phyloP scores from a whole-genome alignment of 37 sponge, comb jelly and placozoan species.

The Aplysina aerophoba region DNA sequence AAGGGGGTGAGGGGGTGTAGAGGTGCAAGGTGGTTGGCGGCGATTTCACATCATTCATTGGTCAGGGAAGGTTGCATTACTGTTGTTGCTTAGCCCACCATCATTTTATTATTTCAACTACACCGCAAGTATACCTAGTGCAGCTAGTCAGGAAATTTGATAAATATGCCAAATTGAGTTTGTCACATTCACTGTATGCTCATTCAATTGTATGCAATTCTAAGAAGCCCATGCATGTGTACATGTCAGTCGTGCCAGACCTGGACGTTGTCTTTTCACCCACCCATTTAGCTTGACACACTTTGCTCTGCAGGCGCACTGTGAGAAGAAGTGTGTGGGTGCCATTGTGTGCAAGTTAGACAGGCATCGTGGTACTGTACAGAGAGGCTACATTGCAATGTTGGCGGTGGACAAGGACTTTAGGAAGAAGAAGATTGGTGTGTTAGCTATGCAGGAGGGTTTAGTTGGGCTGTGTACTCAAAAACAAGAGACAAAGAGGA shows the following conservation, averaged over 20 bases:
- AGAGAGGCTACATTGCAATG: slow-evolving; percentile 98
- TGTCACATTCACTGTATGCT: too few species aligned
- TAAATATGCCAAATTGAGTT: too few species aligned
- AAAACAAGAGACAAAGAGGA: slow-evolving; percentile 84
- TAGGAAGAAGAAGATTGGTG: slow-evolving; percentile 89
- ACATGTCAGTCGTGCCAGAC: too few species aligned
- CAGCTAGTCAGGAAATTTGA: neutral
- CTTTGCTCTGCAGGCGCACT: slow-evolving; percentile 56
- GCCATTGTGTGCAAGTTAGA: slow-evolving; percentile 97
- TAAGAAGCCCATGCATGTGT: too few species aligned
- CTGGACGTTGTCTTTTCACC: neutral
- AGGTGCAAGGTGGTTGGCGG: neutral
- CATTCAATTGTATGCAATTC: too few species aligned
- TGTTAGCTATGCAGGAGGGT: neutral
- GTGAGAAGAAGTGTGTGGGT: slow-evolving; percentile 77
- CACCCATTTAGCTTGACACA: neutral
- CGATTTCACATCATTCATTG: neutral
- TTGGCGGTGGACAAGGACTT: slow-evolving; percentile 90
- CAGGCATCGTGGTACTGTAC: slow-evolving; percentile 47
- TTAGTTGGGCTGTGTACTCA: slow-evolving; percentile 46
- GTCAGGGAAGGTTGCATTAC: neutral
- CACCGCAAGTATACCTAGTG: neutral
- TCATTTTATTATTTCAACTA: too few species aligned
- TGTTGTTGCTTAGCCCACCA: neutral
- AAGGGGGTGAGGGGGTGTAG: neutral